phyloP scores from a whole-genome alignment of 2,113 vertebrate species.

The Benitochromis conjunctus region DNA sequence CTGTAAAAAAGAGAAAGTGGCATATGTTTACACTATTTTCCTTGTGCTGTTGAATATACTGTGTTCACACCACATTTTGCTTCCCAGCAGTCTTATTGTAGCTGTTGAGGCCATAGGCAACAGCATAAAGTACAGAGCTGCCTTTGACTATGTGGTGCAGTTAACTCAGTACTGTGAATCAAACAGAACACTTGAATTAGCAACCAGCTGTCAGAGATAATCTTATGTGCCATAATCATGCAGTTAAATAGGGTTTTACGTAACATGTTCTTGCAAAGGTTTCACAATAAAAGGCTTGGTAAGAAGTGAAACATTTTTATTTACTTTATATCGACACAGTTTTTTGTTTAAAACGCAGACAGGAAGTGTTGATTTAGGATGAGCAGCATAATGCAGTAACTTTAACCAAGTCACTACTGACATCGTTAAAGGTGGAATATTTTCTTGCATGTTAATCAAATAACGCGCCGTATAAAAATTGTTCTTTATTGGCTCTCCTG shows the following conservation, averaged over 20 bases:
- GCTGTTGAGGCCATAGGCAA: neutral
- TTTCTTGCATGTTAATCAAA: neutral
- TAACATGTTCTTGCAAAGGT: neutral
- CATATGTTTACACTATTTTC: neutral
- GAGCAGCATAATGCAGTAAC: neutral
- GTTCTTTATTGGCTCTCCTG: neutral
- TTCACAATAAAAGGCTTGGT: neutral
- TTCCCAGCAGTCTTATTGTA: neutral
- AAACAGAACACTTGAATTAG: neutral
- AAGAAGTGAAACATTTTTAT: neutral
- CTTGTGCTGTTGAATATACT: neutral
- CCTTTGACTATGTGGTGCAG: neutral
- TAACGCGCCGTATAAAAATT: neutral
- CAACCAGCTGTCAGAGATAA: neutral
- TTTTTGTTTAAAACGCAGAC: neutral
- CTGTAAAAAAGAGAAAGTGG: neutral
- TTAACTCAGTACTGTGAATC: neutral
- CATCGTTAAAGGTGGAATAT: neutral
- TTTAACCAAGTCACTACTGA: neutral
- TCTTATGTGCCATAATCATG: neutral
- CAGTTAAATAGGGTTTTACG: neutral
- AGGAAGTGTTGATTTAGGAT: neutral
- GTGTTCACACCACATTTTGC: neutral
- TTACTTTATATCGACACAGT: neutral
- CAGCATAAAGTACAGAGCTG: neutral